Conservation (phyloP, 2,888 invertebrate genomes). For the Stenotaenia linearis region DNA sequence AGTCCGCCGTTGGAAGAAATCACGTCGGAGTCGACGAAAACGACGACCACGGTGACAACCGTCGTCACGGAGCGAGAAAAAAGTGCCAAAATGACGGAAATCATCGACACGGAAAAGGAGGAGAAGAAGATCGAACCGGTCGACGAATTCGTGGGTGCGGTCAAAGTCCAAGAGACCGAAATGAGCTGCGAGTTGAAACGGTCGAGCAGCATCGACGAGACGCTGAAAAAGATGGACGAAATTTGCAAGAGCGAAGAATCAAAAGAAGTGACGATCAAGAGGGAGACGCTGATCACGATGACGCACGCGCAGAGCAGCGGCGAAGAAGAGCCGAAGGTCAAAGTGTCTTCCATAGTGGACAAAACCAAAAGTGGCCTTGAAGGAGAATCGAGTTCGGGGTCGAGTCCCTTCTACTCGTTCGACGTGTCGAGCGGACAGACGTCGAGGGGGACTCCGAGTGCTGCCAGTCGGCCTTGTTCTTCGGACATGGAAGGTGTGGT, state of each 20-base stretch:
- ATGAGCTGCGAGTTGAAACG: not conserved
- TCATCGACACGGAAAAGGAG: not conserved
- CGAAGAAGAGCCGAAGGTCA: not conserved
- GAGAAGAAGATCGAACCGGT: not conserved
- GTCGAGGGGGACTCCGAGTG: conserved; percentile 37
- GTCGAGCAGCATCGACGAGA: not conserved
- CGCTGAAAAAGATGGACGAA: not conserved
- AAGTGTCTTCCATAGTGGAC: conserved; percentile 21
- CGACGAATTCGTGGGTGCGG: not conserved
- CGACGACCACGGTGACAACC: not conserved
- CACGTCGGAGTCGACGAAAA: not conserved
- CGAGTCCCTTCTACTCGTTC: conserved; percentile 82
- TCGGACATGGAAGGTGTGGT: conserved; percentile 77
- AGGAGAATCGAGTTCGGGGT: conserved; percentile 80
- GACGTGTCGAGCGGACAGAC: conserved; percentile 55
- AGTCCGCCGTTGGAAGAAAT: not conserved
- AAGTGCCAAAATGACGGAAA: not conserved
- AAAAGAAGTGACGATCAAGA: not conserved
- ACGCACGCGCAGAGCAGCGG: not conserved
- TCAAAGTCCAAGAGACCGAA: not conserved
- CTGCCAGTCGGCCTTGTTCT: conserved; percentile 70
- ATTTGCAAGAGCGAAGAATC: conserved; percentile 4
- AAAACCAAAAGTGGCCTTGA: conserved; percentile 52
- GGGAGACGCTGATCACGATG: not conserved
- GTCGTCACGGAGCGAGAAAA: not conserved